Percentiles rank a stretch among this genome's conserved stretches.
These are phyloP conservation scores for Holothuria glaberrima DNA, from an alignment of 35 echinoderm and acorn worm genomes.

Conservation along the genomic window DNA sequence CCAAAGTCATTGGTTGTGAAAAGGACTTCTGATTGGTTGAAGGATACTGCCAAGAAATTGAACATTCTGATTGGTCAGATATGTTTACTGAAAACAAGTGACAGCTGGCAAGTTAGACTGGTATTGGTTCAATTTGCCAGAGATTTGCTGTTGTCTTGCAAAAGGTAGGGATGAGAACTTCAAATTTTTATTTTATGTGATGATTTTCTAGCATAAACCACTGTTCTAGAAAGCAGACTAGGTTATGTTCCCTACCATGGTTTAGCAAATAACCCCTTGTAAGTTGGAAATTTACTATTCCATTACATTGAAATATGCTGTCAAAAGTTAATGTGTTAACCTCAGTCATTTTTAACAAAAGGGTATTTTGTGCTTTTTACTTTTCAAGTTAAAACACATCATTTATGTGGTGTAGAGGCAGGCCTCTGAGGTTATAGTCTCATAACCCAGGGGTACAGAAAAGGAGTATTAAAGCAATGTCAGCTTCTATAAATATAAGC, in stretches of 20 bases:
- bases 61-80: conserved; percentile 84
- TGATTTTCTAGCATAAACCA: background rate
- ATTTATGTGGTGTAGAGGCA: no score
- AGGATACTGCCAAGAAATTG: conserved; percentile 79
- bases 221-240: no score
- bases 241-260: background rate
- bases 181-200: background rate
- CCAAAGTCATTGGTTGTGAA: conserved; percentile 31
- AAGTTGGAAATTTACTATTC: background rate
- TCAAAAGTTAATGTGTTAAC: no score
- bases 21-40: conserved; percentile 76
- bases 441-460: no score
- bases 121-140: conserved; percentile 79
- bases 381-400: no score
- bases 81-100: conserved; percentile 68
- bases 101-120: conserved; percentile 77
- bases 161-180: conserved; percentile 67
- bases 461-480: no score
- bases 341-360: no score
- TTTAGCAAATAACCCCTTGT: no score
- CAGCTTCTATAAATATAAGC: no score
- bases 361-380: no score
- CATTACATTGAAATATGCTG: background rate
- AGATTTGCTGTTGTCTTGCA: conserved; percentile 64
- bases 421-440: no score